Conservation (phyloP, 2,888 invertebrate species). For the Anoplius nigerrimus region DNA sequence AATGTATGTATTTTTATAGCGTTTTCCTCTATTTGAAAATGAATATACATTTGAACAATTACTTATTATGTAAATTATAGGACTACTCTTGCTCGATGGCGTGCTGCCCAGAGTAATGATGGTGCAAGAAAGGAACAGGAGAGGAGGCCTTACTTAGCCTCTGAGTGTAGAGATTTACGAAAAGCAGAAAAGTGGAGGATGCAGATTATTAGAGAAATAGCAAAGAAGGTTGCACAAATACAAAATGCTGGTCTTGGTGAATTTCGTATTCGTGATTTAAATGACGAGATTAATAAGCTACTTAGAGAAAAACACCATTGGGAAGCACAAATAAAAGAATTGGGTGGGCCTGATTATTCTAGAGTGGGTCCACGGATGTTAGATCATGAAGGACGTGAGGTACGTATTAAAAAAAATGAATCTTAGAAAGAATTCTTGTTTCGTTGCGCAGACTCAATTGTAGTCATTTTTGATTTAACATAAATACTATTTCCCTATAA, state of each 20-base stretch:
- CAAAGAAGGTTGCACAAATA: constrained; percentile 98
- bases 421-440: constrained; percentile 9
- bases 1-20: constrained; percentile 77
- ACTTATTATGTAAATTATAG: constrained; percentile 76
- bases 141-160: constrained; percentile 93
- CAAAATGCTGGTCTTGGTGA: constrained; percentile 99
- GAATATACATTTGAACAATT: constrained; percentile 10
- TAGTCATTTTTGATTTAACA: neutral
- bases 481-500: neutral
- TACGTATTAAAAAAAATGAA: constrained; percentile 31
- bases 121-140: constrained; percentile 87
- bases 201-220: constrained; percentile 97
- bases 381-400: constrained; percentile 94
- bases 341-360: constrained; percentile 96
- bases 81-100: constrained; percentile 99
- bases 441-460: neutral
- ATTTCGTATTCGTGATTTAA: constrained; percentile 97
- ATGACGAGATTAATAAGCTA: constrained; percentile 99
- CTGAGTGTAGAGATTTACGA: constrained; percentile 93
- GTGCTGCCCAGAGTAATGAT: constrained; percentile 96
- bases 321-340: constrained; percentile 96
- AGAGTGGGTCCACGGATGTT: constrained; percentile 94
- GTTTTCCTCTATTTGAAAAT: neutral
- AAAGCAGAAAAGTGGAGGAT: constrained; percentile 97
- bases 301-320: constrained; percentile 97